These are phyloP conservation scores for Grantiella picta DNA, from an alignment of 2,113 vertebrate species.

Conservation along the genomic window DNA sequence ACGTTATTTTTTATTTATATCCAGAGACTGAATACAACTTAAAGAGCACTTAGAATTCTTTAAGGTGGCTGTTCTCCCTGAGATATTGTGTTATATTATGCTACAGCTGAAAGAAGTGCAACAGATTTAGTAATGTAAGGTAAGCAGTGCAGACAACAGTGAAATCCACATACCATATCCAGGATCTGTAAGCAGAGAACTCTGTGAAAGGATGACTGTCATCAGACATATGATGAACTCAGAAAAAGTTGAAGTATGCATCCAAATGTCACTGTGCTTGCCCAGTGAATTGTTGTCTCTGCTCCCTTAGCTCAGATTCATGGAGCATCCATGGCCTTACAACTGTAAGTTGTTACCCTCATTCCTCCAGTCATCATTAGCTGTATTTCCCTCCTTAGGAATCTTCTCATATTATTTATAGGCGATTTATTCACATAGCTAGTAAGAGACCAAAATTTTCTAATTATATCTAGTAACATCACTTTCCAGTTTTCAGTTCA, in stretches of 20 bases:
- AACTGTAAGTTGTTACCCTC: not conserved
- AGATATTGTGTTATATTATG: not conserved
- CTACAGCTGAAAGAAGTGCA: not conserved
- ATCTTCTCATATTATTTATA: constrained; percentile 53
- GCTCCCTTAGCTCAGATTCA: constrained; percentile 12
- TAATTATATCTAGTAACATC: constrained; percentile 63
- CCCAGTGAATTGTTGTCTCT: not conserved
- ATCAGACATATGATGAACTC: not conserved
- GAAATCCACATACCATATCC: not conserved
- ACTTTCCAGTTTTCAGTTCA: constrained; percentile 32
- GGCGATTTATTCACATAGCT: constrained; percentile 43
- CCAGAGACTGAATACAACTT: not conserved
- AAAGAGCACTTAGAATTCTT: not conserved
- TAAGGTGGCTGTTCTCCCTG: not conserved
- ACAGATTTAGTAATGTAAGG: not conserved
- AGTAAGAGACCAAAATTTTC: constrained; percentile 45
- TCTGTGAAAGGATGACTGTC: not conserved
- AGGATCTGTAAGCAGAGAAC: constrained; percentile 1
- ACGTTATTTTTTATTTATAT: not conserved
- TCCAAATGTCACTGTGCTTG: not conserved
- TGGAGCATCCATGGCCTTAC: constrained; percentile 12
- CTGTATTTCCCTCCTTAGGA: constrained; percentile 3
- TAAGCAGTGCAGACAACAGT: not conserved
- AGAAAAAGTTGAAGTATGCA: not conserved
- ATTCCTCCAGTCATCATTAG: constrained; percentile 19